These are phyloP conservation scores for Anseranas semipalmata DNA, from an alignment of 2,113 vertebrate species.

Conservation along the genomic window DNA sequence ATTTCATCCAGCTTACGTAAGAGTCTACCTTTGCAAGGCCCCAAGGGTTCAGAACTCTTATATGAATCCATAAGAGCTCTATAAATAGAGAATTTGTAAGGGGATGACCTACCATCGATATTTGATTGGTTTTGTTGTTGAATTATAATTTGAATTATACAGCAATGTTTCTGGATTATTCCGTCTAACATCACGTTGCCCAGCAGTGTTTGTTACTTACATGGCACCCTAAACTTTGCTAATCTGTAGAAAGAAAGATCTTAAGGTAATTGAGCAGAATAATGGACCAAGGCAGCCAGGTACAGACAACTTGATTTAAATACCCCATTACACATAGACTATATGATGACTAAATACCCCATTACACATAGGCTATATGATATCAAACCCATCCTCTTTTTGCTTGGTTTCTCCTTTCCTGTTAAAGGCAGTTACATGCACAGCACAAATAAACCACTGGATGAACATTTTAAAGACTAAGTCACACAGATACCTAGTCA, in stretches of 20 bases:
- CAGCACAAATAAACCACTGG: neutral
- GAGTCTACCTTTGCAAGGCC: neutral
- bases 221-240: neutral
- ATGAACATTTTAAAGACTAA: neutral
- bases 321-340: neutral
- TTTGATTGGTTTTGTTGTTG: neutral
- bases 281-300: neutral
- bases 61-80: neutral
- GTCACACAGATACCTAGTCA: neutral
- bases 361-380: neutral
- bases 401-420: neutral
- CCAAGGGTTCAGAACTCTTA: neutral
- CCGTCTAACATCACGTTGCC: neutral
- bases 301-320: neutral
- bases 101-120: neutral
- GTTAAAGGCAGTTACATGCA: neutral
- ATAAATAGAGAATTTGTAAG: neutral
- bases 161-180: neutral
- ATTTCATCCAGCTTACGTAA: neutral
- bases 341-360: neutral
- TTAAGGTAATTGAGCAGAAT: neutral
- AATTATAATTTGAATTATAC: neutral
- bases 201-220: neutral
- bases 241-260: neutral
- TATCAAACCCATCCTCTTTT: neutral